These are phyloP conservation scores for Larimichthys polyactis DNA, from an alignment of 2,113 vertebrate species.

Conservation along the genomic window DNA sequence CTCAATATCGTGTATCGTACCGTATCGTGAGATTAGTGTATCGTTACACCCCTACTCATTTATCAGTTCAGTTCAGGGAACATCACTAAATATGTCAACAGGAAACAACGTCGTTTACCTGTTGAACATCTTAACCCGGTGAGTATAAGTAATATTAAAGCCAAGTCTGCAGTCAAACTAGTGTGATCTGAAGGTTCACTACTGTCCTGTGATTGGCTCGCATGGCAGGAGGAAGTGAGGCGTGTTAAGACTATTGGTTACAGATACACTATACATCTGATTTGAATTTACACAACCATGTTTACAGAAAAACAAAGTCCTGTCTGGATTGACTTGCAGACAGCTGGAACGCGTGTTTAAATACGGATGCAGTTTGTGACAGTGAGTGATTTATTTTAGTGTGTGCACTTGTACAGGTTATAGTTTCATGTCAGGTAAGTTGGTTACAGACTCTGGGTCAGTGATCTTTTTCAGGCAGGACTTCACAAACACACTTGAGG, in stretches of 20 bases:
- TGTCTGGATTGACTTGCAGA: neutral
- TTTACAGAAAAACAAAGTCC: conserved; percentile 15
- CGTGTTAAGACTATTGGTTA: neutral
- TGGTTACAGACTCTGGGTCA: neutral
- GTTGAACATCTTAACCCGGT: neutral
- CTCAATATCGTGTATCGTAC: too few relatives aligned
- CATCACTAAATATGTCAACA: neutral
- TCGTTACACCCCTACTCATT: too few relatives aligned
- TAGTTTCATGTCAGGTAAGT: neutral
- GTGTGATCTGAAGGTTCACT: too few relatives aligned
- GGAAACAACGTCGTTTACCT: neutral
- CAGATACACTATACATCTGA: conserved; percentile 10
- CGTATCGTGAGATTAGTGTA: too few relatives aligned
- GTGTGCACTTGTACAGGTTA: neutral
- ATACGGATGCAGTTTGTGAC: neutral
- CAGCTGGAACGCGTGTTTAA: neutral
- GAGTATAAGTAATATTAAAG: neutral
- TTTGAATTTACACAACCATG: conserved; percentile 40
- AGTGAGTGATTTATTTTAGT: neutral
- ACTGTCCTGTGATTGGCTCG: neutral
- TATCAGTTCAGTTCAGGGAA: too few relatives aligned
- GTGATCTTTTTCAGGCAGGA: neutral
- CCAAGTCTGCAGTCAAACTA: too few relatives aligned
- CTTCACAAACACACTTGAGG: conserved; percentile 17
- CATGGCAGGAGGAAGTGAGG: neutral